Evolutionary conservation across 2,113 vertebrate genomes (phyloP).

Genomic region (Halichoeres trimaculatus): DNA sequence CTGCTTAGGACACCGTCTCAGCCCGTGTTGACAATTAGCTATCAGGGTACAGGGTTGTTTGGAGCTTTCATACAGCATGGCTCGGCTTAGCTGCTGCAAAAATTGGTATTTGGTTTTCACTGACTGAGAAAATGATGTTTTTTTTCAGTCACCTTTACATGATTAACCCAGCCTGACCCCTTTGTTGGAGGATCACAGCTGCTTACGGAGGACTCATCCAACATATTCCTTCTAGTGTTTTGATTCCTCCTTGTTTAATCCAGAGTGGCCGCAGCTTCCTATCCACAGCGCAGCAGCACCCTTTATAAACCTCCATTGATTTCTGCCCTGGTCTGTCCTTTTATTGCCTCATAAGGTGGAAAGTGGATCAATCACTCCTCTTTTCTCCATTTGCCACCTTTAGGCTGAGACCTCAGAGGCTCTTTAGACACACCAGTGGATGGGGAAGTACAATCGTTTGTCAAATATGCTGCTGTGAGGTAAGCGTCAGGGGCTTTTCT

Average conservation of each 20-base stretch:
- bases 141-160: not conserved
- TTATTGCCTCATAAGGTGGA: conserved; percentile 49
- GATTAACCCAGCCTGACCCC: not conserved
- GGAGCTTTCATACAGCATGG: conserved; percentile 14
- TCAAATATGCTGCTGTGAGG: conserved; percentile 2
- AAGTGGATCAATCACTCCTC: conserved; percentile 55
- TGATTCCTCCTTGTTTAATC: conserved; percentile 11
- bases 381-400: conserved; percentile 35
- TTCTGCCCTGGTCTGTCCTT: conserved; percentile 40
- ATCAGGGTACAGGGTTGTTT: conserved; percentile 21
- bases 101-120: not conserved
- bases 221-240: not conserved
- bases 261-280: conserved; percentile 18
- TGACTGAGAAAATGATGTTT: not conserved
- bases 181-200: not conserved
- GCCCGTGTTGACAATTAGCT: conserved; percentile 45
- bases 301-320: conserved; percentile 57
- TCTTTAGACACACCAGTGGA: conserved; percentile 13
- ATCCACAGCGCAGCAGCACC: conserved; percentile 30
- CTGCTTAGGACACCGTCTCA: conserved; percentile 64
- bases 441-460: conserved; percentile 18
- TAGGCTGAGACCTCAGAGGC: conserved; percentile 13
- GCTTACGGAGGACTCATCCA: not conserved
- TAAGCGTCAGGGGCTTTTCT: not conserved
- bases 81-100: not conserved